Conservation (phyloP, 1,140 invertebrate species). For the Gerris buenoi region DNA sequence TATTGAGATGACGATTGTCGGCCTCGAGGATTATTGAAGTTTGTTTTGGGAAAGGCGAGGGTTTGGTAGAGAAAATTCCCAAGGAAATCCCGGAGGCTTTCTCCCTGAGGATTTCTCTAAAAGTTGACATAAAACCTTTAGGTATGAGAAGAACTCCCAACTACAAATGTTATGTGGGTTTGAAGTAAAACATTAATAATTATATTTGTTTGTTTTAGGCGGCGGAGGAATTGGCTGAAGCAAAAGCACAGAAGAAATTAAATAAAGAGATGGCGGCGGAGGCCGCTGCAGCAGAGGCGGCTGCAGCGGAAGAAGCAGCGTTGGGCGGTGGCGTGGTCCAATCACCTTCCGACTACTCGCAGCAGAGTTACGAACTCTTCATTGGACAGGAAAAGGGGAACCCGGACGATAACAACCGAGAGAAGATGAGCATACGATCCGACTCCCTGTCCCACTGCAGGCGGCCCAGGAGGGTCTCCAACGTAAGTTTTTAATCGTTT, state of each 20-base stretch:
- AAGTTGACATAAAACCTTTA: too few relatives aligned
- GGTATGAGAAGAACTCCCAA: too few relatives aligned
- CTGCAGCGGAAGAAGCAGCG: slow-evolving; percentile 32
- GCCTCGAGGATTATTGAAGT: too few relatives aligned
- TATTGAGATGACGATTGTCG: too few relatives aligned
- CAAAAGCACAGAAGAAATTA: slow-evolving; percentile 48
- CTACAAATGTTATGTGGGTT: too few relatives aligned
- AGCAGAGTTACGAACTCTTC: slow-evolving; percentile 77
- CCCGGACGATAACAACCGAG: slow-evolving; percentile 71
- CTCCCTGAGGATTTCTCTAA: too few relatives aligned
- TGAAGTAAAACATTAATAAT: too few relatives aligned
- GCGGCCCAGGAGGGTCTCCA: neutral
- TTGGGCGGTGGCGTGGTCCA: slow-evolving; percentile 47
- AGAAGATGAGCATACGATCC: slow-evolving; percentile 78
- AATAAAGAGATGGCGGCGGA: slow-evolving; percentile 28
- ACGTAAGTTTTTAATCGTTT: neutral
- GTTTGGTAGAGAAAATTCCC: too few relatives aligned
- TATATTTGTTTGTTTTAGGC: too few relatives aligned
- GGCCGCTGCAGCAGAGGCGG: slow-evolving; percentile 35
- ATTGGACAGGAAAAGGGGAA: slow-evolving; percentile 70
- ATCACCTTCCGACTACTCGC: slow-evolving; percentile 76
- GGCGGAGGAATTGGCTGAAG: slow-evolving; percentile 63
- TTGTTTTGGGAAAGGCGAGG: too few relatives aligned
- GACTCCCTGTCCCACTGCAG: slow-evolving; percentile 68
- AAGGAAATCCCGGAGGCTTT: too few relatives aligned